These are phyloP conservation scores for Pterocles burchelli DNA, from an alignment of 2,113 vertebrate genomes.

Conservation along the genomic window DNA sequence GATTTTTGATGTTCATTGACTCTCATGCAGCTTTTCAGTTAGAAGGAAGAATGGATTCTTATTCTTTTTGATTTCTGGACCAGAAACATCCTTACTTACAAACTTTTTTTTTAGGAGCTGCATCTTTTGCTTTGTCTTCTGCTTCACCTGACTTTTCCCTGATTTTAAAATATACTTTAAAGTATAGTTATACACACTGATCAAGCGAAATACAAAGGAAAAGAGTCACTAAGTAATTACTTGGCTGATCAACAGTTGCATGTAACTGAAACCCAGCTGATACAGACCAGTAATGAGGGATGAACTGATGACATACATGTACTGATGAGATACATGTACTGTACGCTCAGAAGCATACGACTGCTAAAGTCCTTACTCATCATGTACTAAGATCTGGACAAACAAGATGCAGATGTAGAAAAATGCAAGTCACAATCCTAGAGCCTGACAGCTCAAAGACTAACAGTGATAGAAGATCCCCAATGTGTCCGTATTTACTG, in stretches of 20 bases:
- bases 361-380: neutral
- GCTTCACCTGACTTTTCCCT: neutral
- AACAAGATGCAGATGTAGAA: neutral
- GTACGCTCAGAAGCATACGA: neutral
- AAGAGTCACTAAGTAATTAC: neutral
- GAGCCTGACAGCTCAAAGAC: neutral
- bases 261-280: neutral
- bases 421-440: neutral
- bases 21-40: neutral
- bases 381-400: neutral
- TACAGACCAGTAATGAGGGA: too few relatives aligned
- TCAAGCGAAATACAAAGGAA: neutral
- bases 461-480: neutral
- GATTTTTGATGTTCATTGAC: neutral
- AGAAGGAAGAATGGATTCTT: neutral
- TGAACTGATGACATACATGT: fast-evolving
- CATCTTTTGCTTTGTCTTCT: neutral
- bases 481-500: fast-evolving
- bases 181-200: too few relatives aligned
- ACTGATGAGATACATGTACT: fast-evolving
- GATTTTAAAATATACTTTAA: neutral
- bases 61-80: neutral
- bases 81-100: neutral
- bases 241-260: neutral
- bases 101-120: neutral